These are phyloP conservation scores for Eristalis pertinax DNA, from an alignment of 2,888 invertebrate species.

Conservation along the genomic window DNA sequence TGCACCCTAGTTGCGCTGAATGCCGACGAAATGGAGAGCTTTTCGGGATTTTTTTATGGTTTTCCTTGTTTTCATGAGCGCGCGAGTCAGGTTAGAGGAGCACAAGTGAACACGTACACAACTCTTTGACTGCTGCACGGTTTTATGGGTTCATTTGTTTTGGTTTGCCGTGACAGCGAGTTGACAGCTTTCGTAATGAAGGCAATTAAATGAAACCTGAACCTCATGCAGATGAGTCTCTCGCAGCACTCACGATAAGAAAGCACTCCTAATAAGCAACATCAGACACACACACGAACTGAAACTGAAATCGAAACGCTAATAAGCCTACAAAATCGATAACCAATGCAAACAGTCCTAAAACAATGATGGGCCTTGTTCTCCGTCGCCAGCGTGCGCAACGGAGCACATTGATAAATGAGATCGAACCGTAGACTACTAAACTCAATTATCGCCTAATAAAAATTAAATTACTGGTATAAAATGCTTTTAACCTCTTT, in stretches of 20 bases:
- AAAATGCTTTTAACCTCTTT: slow-evolving; percentile 55
- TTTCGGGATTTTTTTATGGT: not conserved
- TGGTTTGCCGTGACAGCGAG: not conserved
- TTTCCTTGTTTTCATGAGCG: too few species aligned
- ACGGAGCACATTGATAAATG: slow-evolving; percentile 51
- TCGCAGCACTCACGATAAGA: not conserved
- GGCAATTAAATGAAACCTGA: not conserved
- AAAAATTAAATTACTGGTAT: slow-evolving; percentile 48
- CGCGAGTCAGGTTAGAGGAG: too few species aligned
- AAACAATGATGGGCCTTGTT: slow-evolving; percentile 64
- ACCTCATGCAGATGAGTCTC: not conserved
- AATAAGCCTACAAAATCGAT: slow-evolving; percentile 8
- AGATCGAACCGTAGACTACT: slow-evolving; percentile 47
- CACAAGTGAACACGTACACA: not conserved
- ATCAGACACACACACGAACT: not conserved
- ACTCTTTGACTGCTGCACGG: not conserved
- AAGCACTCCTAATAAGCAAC: slow-evolving; percentile 14
- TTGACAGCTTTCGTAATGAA: not conserved
- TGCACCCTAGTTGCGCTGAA: slow-evolving; percentile 19
- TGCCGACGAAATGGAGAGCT: slow-evolving; percentile 5
- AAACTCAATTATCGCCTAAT: slow-evolving; percentile 64
- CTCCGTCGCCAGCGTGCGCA: slow-evolving; percentile 18
- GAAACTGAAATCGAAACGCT: not conserved
- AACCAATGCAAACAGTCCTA: slow-evolving; percentile 18
- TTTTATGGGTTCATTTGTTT: too few species aligned